Evolutionary conservation across 2,797 vertebrate genomes (phyloP), one percentile per base, ranked within the genome.

Genomic region (Thaleichthys pacificus): DNA sequence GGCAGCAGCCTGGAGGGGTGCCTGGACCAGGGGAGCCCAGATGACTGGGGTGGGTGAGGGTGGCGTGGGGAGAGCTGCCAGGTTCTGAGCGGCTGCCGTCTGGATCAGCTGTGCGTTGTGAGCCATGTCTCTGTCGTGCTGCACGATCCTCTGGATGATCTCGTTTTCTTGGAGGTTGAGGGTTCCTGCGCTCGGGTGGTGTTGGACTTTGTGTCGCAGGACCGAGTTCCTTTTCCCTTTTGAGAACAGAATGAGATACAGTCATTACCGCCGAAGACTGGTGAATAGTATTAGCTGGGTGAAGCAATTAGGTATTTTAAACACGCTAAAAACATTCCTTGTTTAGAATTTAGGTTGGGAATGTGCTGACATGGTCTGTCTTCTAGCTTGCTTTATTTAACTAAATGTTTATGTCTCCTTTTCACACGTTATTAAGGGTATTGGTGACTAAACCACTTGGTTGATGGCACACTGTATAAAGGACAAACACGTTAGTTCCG

Each of bases 121-220:
- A 6, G 97, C 96, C 98, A 99, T 99, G 90, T 99, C 97, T 0
- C 97, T 93, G 90, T 99, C 98, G 0, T 99, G 97, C 84, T 97
- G 97, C 81, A 99, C 97, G 2, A 99, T 99, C 93, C 97, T 97
- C 93, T 99, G 97, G 92, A 99, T 98, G 86, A 99, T 99, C 92
- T 98, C 97, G 0, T 92, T 98, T 91, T 99, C 98, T 62, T 97
- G 96, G 85, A 95, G 94, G 93, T 99, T 97, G 79, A 98, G 94
- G 68, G 95, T 94, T 7, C 97, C 97, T 0, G 97, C 96, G 89
- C 96, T 98, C 85, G 98, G 96, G 91, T 99, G 96, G 22, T 98
- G 96, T 86, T 98, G 96, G 79, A 99, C 98, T 87, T 99, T 99
- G 79, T 98, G 95, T 54, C 97, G 94, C 26, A 99, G 95, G 74